Base-by-base conservation (phyloP, 2,888 invertebrate species). In the Biston stratarius region DNA sequence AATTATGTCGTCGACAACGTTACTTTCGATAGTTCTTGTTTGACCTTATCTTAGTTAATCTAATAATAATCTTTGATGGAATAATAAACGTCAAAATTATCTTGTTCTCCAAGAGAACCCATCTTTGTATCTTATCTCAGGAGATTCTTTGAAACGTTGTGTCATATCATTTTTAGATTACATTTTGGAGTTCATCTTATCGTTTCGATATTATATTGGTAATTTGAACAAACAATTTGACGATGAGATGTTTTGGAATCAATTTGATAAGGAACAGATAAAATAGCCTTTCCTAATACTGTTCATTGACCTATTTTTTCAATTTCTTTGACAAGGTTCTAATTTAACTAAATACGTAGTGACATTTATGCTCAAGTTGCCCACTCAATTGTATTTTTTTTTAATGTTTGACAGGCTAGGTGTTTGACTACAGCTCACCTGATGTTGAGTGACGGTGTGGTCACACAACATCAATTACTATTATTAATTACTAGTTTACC, bases 111-210 rank as follows among this genome's bases (percentile, higher is more conserved):
- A 51, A 69, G 74, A 70, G 69, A 64, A 76, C 71, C 67, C 76
- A 76, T 76, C 74, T 70, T 48, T 69, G 75, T 85, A 90, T 90
- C 89, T 90, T 89, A 90, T 91, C 90, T 86, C n/a, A n/a, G n/a
- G 15, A 60, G 67, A 75, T 81, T 76, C 79, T 80, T 74, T 74
- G 64, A 73, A 72, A 67, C 75, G 76, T 77, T 77, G 77, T 83
- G 75, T 80, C 77, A 75, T 72, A 76, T 76, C 70, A 73, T 62
- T 67, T 69, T 69, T 48, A 72, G 68, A 70, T 60, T 61, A 55
- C 42, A 36, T 15, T 49, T 14, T 49, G 10, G 14, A 48, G 36
- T 64, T 64, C 59, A 40, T 66, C 49, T 64, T 70, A 67, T 74
- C 55, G 58, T 52, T 63, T 57, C 49, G 58, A 57, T 62, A 59